phyloP scores from a whole-genome alignment of 2,888 invertebrate species.

The Eristalis intricaria region DNA sequence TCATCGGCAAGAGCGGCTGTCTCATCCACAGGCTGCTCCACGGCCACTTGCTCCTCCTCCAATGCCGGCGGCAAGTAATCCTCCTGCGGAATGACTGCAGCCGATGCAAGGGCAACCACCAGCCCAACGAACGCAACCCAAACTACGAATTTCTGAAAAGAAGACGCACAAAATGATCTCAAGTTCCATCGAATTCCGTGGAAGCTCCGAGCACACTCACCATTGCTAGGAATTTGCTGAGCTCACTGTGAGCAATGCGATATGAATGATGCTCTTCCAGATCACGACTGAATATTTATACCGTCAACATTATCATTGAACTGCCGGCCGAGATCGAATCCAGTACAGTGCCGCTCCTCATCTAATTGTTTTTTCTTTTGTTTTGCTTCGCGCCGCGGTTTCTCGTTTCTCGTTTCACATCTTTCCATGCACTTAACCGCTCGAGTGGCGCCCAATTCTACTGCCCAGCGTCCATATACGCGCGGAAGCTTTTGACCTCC shows the following conservation, averaged over 20 bases:
- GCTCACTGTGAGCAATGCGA: slow-evolving; percentile 51
- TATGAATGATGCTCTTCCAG: slow-evolving; percentile 58
- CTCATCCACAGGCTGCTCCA: slow-evolving; percentile 39
- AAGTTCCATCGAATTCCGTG: neutral
- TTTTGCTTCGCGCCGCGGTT: slow-evolving; percentile 11
- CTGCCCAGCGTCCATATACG: slow-evolving; percentile 4
- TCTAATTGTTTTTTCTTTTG: neutral
- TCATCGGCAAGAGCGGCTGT: slow-evolving; percentile 54
- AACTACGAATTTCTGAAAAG: slow-evolving; percentile 52
- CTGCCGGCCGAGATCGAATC: slow-evolving; percentile 1
- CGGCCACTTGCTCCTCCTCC: slow-evolving; percentile 38
- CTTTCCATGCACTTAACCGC: slow-evolving; percentile 53
- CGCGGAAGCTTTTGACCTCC: slow-evolving; percentile 62
- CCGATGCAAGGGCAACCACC: slow-evolving; percentile 46
- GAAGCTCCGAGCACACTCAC: slow-evolving; percentile 28
- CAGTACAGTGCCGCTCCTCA: slow-evolving; percentile 40
- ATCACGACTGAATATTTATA: slow-evolving; percentile 56
- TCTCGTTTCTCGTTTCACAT: slow-evolving; percentile 37
- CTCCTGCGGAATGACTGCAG: slow-evolving; percentile 44
- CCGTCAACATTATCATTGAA: slow-evolving; percentile 47
- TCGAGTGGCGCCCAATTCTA: slow-evolving; percentile 62
- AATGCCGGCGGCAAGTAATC: slow-evolving; percentile 46
- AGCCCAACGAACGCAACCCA: slow-evolving; percentile 53
- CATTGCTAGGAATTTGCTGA: slow-evolving; percentile 54
- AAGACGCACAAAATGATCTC: slow-evolving; percentile 22